Evolutionary conservation across 2,888 invertebrate species (phyloP).

Genomic region (Mythimna loreyi): DNA sequence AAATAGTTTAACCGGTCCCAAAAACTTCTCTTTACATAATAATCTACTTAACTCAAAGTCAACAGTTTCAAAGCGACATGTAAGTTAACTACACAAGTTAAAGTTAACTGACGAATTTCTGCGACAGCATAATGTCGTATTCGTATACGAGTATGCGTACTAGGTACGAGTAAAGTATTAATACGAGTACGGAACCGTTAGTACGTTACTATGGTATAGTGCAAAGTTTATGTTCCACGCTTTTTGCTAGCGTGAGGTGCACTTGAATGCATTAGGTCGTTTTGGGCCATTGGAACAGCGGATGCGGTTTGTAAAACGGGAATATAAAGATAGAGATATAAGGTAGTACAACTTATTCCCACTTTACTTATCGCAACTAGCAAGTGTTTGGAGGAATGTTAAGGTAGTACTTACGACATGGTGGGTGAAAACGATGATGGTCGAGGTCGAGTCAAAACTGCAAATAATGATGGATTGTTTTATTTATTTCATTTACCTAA

Average conservation of each 20-base stretch:
- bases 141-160: not conserved
- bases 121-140: conserved; percentile 25
- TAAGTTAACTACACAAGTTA: conserved; percentile 36
- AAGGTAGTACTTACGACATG: too few species aligned
- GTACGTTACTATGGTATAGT: conserved; percentile 39
- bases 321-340: too few species aligned
- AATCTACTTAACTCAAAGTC: conserved; percentile 19
- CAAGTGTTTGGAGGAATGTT: too few species aligned
- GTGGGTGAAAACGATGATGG: too few species aligned
- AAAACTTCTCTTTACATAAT: conserved; percentile 14
- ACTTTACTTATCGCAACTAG: too few species aligned
- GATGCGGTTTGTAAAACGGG: not conserved
- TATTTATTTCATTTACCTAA: too few species aligned
- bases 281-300: conserved; percentile 32
- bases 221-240: conserved; percentile 59
- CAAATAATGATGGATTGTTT: too few species aligned
- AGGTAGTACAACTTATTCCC: too few species aligned
- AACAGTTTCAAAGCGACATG: conserved; percentile 15
- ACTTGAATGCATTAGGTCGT: conserved; percentile 66
- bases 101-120: conserved; percentile 41
- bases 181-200: conserved; percentile 56
- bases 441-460: too few species aligned
- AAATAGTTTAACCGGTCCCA: not conserved
- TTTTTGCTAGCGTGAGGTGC: conserved; percentile 61
- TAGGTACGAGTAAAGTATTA: conserved; percentile 37